Evolutionary conservation across 2,797 vertebrate genomes (phyloP), one percentile per base, ranked within the genome.

Genomic region (Trematomus bernacchii): DNA sequence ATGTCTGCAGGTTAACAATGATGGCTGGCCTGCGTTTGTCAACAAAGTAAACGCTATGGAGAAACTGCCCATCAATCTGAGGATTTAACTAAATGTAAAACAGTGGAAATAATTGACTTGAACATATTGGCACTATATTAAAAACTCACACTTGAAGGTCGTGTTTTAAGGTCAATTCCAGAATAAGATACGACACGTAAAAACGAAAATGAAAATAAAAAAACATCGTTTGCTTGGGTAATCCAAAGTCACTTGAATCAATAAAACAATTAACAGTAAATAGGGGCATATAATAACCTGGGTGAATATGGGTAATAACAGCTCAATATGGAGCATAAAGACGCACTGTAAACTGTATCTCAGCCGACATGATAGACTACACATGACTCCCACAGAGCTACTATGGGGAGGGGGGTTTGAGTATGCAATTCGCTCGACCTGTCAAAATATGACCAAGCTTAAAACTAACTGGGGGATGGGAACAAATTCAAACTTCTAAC

Each of bases 381-480:
- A 67, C 47, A 33, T 44, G 70, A 66, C 37, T 18, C 3, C 2
- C 9, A 47, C 15, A 6, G 47, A 66, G 21, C 33, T 67, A 3
- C 44, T 10, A 4, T 8, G 23, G 2, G n/a, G 13, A 65, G 16
- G 33, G 18, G 44, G 40, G 69, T 30, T 73, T 81, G 79, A 83
- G 76, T 76, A 0, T 62, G 84, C 73, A 66, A 13, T 80, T 85
- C 71, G 27, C 66, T 52, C 12, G 23, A 61, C 40, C 66, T 70
- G 77, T 76, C 77, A 77, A 0, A 68, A 11, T 23, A 50, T 14
- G 18, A 1, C 3, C 10, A 12, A 30, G 19, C 6, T 44, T 46
- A 18, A 67, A 13, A 30, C 19, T 15, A 4, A 30, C 42, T 9
- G 19, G 10, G 42, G 30, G 27, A 40, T 4, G 44, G 18, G 10